Evolutionary conservation across 2,888 invertebrate genomes (phyloP).

Genomic region (Ophraella communa): DNA sequence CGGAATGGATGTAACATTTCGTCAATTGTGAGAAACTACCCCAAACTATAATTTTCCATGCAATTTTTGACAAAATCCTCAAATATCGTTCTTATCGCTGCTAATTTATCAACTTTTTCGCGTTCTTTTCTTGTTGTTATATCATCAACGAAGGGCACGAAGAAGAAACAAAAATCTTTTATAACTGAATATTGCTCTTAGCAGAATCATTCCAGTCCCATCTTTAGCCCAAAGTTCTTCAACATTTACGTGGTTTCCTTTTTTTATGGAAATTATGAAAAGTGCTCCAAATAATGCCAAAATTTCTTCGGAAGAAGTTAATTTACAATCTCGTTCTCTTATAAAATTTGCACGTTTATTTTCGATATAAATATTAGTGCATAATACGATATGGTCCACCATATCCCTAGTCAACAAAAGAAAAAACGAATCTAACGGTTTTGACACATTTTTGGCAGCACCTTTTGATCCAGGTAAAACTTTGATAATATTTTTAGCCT

Average conservation of each 20-base stretch:
- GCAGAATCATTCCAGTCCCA: slow-evolving; percentile 7
- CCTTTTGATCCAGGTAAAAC: background rate
- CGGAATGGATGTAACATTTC: no score
- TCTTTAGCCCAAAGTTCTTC: background rate
- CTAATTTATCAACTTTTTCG: no score
- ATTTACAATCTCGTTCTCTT: slow-evolving; percentile 6
- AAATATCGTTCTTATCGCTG: no score
- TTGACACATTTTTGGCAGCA: background rate
- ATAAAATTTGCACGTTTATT: background rate
- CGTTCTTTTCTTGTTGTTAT: no score
- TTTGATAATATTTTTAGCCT: slow-evolving; percentile 3
- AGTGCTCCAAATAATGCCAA: background rate
- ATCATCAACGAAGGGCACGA: background rate
- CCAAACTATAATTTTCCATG: no score
- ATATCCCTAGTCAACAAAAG: background rate
- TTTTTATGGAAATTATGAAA: slow-evolving; percentile 1
- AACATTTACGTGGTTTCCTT: slow-evolving; percentile 8
- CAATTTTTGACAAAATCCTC: no score
- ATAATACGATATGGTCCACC: slow-evolving; percentile 5
- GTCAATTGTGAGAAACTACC: no score
- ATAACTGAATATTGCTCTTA: slow-evolving; percentile 6
- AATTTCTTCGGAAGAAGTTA: background rate
- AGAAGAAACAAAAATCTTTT: slow-evolving; percentile 3
- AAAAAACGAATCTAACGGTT: background rate
- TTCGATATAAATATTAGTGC: slow-evolving; percentile 1